Percentiles rank a stretch among this genome's conserved stretches.
These are phyloP conservation scores for Galerucella pusilla DNA, from an alignment of 2,888 invertebrate genomes.

Conservation along the genomic window DNA sequence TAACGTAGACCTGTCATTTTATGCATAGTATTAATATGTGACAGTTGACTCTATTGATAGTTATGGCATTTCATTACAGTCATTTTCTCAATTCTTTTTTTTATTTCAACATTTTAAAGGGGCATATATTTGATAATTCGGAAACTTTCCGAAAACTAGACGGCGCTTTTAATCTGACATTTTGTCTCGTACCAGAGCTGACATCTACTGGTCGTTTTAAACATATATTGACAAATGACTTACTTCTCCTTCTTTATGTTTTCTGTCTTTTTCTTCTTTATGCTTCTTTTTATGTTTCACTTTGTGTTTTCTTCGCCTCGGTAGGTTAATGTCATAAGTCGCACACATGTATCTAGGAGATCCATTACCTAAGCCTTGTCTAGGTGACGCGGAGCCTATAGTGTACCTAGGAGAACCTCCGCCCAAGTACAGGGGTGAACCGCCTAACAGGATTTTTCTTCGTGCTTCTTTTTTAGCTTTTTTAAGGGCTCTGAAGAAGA, in stretches of 20 bases:
- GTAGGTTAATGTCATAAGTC: slow-evolving; percentile 59
- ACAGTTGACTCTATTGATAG: too few relatives aligned
- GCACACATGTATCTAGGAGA: slow-evolving; percentile 67
- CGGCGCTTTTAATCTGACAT: too few relatives aligned
- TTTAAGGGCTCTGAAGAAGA: slow-evolving; percentile 70
- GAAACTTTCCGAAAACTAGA: too few relatives aligned
- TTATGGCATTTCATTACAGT: too few relatives aligned
- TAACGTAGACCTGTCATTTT: too few relatives aligned
- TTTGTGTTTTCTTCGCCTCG: slow-evolving; percentile 66
- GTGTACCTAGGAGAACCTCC: slow-evolving; percentile 62
- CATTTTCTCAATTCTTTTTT: too few relatives aligned
- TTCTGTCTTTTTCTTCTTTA: slow-evolving; percentile 69
- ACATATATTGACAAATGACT: slow-evolving; percentile 27
- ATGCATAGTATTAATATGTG: too few relatives aligned
- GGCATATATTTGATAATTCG: too few relatives aligned
- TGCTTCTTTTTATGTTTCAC: slow-evolving; percentile 85
- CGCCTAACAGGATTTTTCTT: slow-evolving; percentile 67
- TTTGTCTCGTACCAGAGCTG: not conserved
- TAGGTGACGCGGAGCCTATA: slow-evolving; percentile 70
- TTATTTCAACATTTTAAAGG: too few relatives aligned
- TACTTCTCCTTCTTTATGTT: slow-evolving; percentile 62
- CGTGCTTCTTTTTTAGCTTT: slow-evolving; percentile 84
- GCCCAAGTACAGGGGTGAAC: slow-evolving; percentile 46
- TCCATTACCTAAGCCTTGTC: slow-evolving; percentile 70
- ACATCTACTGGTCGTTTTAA: not conserved